phyloP scores from a whole-genome alignment of 2,888 invertebrate species.

The Rutpela maculata region DNA sequence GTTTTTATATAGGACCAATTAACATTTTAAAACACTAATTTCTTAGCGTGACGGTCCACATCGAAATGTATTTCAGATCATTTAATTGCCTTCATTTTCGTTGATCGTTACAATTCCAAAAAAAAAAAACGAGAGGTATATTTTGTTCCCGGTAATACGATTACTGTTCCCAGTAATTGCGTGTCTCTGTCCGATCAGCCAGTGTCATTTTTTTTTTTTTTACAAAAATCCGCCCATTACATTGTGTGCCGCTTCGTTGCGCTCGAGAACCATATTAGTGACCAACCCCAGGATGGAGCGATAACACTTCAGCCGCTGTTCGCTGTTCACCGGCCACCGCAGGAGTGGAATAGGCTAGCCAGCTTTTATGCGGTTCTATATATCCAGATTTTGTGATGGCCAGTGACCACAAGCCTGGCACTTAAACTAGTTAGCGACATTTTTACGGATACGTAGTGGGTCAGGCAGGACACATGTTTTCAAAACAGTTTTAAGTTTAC shows the following conservation, averaged over 20 bases:
- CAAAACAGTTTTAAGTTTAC: no score
- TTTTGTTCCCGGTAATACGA: no score
- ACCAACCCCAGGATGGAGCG: constrained; percentile 50
- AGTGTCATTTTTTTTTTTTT: background rate
- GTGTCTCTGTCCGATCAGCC: background rate
- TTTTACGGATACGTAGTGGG: background rate
- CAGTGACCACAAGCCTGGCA: constrained; percentile 42
- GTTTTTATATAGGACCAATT: no score
- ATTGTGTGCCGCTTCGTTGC: constrained; percentile 13
- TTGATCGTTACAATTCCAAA: no score
- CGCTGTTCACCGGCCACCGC: constrained; percentile 47
- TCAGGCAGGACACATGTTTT: no score
- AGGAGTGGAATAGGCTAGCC: constrained; percentile 48
- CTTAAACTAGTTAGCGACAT: background rate
- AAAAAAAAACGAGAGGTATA: no score
- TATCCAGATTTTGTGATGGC: constrained; percentile 59
- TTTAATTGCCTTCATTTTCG: background rate
- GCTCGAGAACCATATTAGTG: background rate
- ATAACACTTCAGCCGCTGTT: constrained; percentile 50
- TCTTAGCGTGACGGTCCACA: no score
- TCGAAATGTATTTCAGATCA: no score
- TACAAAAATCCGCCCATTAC: background rate
- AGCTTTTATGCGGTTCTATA: constrained; percentile 61
- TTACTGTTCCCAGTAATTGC: no score
- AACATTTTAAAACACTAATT: no score